Conservation (phyloP, 2,113 vertebrate genomes). For the Epinephelus moara region DNA sequence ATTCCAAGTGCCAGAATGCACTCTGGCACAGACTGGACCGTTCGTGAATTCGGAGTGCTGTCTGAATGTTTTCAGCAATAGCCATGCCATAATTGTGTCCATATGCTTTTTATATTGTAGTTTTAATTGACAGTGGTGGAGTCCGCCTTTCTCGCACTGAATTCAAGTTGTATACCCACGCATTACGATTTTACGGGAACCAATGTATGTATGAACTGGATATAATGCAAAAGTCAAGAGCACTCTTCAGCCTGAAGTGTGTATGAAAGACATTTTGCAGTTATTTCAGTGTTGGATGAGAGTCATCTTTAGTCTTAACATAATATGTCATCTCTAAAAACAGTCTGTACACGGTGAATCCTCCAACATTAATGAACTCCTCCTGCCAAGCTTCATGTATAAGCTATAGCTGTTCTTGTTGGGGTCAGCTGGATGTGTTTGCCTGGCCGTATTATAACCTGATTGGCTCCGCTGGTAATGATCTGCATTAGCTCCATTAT, state of each 20-base stretch:
- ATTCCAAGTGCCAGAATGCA: no score
- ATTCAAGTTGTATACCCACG: background rate
- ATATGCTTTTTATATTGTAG: background rate
- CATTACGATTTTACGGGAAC: background rate
- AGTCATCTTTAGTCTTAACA: background rate
- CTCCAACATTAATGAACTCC: constrained; percentile 28
- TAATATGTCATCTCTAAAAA: background rate
- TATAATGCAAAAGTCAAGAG: background rate
- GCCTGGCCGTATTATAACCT: constrained; percentile 83
- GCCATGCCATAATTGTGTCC: background rate
- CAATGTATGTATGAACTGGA: background rate
- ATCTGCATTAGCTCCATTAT: constrained; percentile 92
- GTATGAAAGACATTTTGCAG: background rate
- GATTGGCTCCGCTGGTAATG: constrained; percentile 87
- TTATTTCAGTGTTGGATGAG: background rate
- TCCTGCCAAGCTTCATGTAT: constrained; percentile 23
- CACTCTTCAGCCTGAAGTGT: no score
- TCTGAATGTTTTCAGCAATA: background rate
- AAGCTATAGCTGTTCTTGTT: constrained; percentile 46
- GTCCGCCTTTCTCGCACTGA: background rate
- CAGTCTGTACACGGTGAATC: constrained; percentile 6
- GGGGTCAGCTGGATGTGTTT: constrained; percentile 72
- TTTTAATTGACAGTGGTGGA: background rate
- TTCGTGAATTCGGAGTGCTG: no score
- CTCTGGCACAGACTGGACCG: no score